Percentiles rank a stretch among this genome's conserved stretches.
Conservation (phyloP, 1,140 invertebrate species). For the Wasmannia auropunctata region DNA sequence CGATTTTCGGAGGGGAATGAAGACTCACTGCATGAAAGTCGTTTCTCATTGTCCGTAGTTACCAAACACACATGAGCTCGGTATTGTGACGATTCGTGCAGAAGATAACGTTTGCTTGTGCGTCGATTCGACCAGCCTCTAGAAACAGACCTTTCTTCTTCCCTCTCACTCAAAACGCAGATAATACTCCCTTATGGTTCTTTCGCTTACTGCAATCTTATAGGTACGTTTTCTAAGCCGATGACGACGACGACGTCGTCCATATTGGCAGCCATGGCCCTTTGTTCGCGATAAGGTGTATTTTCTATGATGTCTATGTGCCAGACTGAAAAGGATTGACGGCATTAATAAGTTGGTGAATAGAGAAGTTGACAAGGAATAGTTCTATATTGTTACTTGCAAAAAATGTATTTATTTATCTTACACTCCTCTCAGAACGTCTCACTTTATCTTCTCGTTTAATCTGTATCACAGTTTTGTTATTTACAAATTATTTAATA, state of each 20-base stretch:
- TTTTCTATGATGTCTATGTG: slow-evolving; percentile 14
- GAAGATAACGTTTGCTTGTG: slow-evolving; percentile 53
- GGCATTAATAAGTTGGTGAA: slow-evolving; percentile 78
- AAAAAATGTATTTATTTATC: slow-evolving; percentile 70
- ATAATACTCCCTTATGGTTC: slow-evolving; percentile 24
- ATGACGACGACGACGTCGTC: not conserved
- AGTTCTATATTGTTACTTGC: slow-evolving; percentile 47
- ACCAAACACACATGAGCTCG: slow-evolving; percentile 34
- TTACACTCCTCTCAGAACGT: slow-evolving; percentile 29
- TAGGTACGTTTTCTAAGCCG: slow-evolving; percentile 19
- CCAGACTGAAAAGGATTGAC: slow-evolving; percentile 79
- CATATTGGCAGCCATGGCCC: not conserved
- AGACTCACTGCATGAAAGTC: slow-evolving; percentile 64
- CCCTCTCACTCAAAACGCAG: not conserved
- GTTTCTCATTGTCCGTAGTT: slow-evolving; percentile 41
- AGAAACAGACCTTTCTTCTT: slow-evolving; percentile 73
- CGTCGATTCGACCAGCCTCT: slow-evolving; percentile 66
- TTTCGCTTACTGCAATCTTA: slow-evolving; percentile 4
- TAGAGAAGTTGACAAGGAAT: slow-evolving; percentile 59
- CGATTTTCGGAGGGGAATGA: slow-evolving; percentile 53
- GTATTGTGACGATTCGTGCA: slow-evolving; percentile 33
- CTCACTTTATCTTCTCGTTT: slow-evolving; percentile 51
- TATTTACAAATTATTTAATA: slow-evolving; percentile 62
- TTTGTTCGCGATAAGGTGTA: not conserved
- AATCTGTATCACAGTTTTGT: slow-evolving; percentile 57